Conservation (phyloP, 2,888 invertebrate species). For the Gymnoscelis rufifasciata region DNA sequence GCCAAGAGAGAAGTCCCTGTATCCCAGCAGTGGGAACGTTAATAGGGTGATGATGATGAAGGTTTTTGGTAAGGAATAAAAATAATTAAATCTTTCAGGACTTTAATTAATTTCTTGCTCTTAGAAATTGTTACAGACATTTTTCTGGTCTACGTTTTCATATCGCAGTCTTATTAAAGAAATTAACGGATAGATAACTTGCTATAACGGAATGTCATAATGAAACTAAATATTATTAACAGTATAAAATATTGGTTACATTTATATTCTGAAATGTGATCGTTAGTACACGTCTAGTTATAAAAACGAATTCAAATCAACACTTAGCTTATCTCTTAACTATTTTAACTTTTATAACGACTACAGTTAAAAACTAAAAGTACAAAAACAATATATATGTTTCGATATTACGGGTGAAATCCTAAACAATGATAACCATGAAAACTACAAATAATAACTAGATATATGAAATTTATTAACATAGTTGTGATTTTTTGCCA, state of each 20-base stretch:
- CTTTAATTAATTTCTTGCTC: conserved; percentile 34
- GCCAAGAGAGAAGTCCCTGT: too few relatives aligned
- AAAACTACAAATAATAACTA: too few relatives aligned
- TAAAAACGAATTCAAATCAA: conserved; percentile 4
- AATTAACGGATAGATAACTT: conserved; percentile 23
- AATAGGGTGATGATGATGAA: too few relatives aligned
- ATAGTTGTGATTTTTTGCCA: conserved; percentile 9
- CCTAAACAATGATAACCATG: too few relatives aligned
- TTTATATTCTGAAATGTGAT: neutral
- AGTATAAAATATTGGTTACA: neutral
- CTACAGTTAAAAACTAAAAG: too few relatives aligned
- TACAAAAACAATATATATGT: neutral
- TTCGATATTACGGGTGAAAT: too few relatives aligned
- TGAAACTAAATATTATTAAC: neutral
- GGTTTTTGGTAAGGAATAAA: too few relatives aligned
- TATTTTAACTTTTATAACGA: too few relatives aligned
- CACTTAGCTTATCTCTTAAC: conserved; percentile 1
- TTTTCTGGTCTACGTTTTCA: conserved; percentile 37
- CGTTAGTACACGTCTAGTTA: neutral
- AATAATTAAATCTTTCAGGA: conserved; percentile 8
- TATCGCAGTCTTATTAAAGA: conserved; percentile 31
- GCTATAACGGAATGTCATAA: conserved; percentile 30
- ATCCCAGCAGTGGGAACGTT: too few relatives aligned
- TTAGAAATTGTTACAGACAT: conserved; percentile 34
- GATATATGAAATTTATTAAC: neutral